phyloP scores from a whole-genome alignment of 2,888 invertebrate genomes.

The Eilema sororculum region DNA sequence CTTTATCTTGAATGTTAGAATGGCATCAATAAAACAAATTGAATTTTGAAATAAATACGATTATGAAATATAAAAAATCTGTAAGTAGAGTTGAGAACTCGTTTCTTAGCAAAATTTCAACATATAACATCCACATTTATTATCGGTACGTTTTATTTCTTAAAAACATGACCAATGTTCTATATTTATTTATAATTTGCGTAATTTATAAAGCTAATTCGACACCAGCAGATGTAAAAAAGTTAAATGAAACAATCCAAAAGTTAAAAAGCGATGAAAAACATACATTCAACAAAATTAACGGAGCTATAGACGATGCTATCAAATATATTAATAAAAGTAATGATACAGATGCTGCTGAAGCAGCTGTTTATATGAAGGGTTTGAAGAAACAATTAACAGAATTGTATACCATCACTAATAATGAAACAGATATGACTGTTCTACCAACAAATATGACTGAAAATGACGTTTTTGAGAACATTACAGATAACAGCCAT shows the following conservation, averaged over 20 bases:
- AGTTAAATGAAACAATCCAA: conserved; percentile 35
- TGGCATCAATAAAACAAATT: conserved; percentile 13
- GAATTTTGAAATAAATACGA: conserved; percentile 11
- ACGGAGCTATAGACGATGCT: conserved; percentile 63
- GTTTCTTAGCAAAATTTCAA: background rate
- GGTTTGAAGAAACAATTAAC: conserved; percentile 59
- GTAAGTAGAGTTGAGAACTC: background rate
- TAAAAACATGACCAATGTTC: background rate
- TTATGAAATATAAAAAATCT: background rate
- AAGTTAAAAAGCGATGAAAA: conserved; percentile 57
- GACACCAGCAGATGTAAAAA: background rate
- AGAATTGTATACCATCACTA: conserved; percentile 40
- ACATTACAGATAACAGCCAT: background rate
- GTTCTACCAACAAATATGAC: background rate
- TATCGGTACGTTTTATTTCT: background rate
- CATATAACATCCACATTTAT: background rate
- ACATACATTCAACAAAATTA: conserved; percentile 42
- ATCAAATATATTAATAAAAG: conserved; percentile 48
- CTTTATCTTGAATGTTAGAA: background rate
- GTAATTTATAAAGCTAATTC: background rate
- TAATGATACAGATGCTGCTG: conserved; percentile 59
- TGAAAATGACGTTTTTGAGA: background rate
- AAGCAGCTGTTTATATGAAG: conserved; percentile 57
- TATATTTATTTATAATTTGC: conserved; percentile 2
- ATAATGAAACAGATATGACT: conserved; percentile 23